These are phyloP conservation scores for Nemopilema nomurai DNA, from an alignment of 30 jellyfish, hydroid and myxozoan species.

Conservation along the genomic window DNA sequence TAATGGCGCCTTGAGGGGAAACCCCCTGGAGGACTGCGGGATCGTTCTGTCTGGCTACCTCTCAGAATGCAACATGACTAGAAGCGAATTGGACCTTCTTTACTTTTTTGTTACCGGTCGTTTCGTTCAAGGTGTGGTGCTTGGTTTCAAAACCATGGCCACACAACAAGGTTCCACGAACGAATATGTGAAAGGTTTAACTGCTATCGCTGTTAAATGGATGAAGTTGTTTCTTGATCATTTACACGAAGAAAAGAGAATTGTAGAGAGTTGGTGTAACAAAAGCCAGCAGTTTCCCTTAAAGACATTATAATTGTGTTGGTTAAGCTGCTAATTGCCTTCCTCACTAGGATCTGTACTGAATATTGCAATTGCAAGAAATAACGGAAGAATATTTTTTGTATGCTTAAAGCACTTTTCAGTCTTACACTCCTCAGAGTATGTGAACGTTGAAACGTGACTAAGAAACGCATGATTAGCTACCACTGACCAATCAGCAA, in stretches of 20 bases:
- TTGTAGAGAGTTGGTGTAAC: background rate
- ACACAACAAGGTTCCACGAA: background rate
- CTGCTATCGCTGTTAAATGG: background rate
- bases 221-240: background rate
- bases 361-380: background rate
- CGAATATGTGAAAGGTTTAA: background rate
- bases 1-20: slow-evolving; percentile 3
- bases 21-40: slow-evolving; percentile 14
- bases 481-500: too few relatives aligned
- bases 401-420: too few relatives aligned
- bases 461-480: too few relatives aligned
- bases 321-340: background rate
- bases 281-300: background rate
- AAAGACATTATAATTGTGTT: background rate
- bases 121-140: background rate
- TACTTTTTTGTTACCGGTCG: slow-evolving; percentile 23
- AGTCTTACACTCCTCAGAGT: too few relatives aligned
- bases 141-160: background rate
- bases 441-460: too few relatives aligned
- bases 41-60: slow-evolving; percentile 17
- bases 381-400: too few relatives aligned
- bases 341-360: background rate
- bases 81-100: slow-evolving; percentile 3
- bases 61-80: background rate
- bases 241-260: background rate